Conservation (phyloP, 2,113 vertebrate genomes). For the Tetrao urogallus region DNA sequence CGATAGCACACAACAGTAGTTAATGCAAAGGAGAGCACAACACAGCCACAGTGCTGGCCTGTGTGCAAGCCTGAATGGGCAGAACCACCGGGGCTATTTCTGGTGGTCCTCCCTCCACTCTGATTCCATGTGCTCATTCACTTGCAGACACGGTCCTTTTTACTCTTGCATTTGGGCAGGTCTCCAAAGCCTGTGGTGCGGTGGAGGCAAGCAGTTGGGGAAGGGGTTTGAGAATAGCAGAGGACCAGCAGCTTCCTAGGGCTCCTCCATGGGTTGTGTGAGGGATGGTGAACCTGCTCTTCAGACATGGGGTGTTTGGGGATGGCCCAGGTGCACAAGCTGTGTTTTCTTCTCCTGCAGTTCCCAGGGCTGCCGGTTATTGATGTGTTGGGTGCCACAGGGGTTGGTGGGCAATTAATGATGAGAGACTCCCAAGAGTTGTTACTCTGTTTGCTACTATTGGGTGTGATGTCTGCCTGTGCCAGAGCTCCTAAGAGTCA, state of each 20-base stretch:
- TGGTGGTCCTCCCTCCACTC: neutral
- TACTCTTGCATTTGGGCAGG: neutral
- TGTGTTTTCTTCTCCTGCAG: neutral
- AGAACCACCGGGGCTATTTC: neutral
- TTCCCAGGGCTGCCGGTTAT: neutral
- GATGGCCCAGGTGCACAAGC: neutral
- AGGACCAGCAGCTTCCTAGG: neutral
- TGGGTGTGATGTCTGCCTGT: neutral
- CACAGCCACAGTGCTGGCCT: neutral
- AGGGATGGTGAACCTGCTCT: neutral
- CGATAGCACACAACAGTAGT: constrained; percentile 41
- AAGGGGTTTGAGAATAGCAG: neutral
- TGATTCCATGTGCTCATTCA: neutral
- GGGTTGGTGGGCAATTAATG: neutral
- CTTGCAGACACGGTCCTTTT: neutral
- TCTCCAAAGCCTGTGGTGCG: neutral
- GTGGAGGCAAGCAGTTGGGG: neutral
- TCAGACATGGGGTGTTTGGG: neutral
- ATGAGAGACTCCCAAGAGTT: neutral
- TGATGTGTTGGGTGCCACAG: neutral
- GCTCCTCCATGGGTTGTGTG: fast-evolving
- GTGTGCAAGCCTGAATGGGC: neutral
- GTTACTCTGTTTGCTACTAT: neutral
- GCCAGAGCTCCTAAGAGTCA: neutral
- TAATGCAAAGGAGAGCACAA: neutral